Conservation (phyloP, 2,113 vertebrate genomes). For the Salvelinus alpinus region DNA sequence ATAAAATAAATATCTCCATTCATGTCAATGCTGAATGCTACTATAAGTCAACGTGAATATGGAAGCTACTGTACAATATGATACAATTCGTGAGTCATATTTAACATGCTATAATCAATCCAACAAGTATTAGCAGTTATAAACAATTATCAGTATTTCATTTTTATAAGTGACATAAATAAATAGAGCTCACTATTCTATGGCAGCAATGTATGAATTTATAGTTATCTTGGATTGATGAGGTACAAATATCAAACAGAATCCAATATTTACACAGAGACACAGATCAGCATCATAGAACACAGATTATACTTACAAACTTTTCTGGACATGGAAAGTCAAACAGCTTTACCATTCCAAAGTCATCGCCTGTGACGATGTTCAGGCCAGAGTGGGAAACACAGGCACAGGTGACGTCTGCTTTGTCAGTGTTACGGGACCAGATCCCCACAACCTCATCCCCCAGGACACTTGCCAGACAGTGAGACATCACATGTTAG, state of each 20-base stretch:
- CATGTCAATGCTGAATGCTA: not conserved
- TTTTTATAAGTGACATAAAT: not conserved
- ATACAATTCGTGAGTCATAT: not conserved
- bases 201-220: not conserved
- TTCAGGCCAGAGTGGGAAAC: conserved; percentile 97
- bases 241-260: not conserved
- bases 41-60: not conserved
- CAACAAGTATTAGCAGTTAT: not conserved
- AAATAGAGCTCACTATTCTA: not conserved
- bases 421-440: conserved; percentile 94
- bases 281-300: conserved; percentile 17
- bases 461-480: conserved; percentile 83
- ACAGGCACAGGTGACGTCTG: conserved; percentile 93
- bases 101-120: not conserved
- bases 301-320: conserved; percentile 86
- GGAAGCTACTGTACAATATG: not conserved
- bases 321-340: conserved; percentile 98
- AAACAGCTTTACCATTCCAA: conserved; percentile 97
- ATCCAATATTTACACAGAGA: not conserved
- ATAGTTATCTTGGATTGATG: not conserved
- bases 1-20: not conserved
- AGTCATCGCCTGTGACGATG: conserved; percentile 94
- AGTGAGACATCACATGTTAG: not conserved
- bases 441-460: conserved; percentile 96
- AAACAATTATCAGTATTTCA: not conserved